Conservation (phyloP, 2,888 invertebrate species). For the Diaprepes abbreviatus region DNA sequence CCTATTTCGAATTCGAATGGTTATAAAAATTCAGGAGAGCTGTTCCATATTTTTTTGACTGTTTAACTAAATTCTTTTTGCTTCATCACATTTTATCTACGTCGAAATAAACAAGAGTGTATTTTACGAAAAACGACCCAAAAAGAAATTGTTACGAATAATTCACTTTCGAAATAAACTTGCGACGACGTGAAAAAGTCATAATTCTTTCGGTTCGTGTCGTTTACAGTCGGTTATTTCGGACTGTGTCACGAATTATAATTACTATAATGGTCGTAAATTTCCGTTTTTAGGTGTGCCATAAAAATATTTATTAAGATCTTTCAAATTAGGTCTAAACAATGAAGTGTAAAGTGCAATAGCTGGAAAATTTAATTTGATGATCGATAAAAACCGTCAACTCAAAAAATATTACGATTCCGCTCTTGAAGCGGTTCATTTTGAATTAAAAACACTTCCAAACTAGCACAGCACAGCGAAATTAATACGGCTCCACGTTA, state of each 20-base stretch:
- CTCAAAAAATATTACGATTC: too few species aligned
- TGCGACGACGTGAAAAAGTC: neutral
- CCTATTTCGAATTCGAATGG: too few species aligned
- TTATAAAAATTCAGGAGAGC: neutral
- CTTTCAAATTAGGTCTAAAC: too few species aligned
- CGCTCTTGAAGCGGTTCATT: too few species aligned
- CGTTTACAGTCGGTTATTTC: constrained; percentile 13
- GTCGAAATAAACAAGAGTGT: constrained; percentile 31
- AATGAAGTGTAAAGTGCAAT: too few species aligned
- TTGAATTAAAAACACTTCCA: too few species aligned
- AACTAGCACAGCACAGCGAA: too few species aligned
- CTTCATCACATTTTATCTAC: constrained; percentile 43
- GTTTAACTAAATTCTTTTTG: constrained; percentile 28
- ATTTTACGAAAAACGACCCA: neutral
- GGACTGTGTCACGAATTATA: constrained; percentile 1
- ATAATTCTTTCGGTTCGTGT: constrained; percentile 4
- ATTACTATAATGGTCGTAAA: neutral
- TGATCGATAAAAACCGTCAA: too few species aligned
- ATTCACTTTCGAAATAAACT: constrained; percentile 13
- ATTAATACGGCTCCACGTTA: too few species aligned
- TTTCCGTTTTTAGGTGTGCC: neutral
- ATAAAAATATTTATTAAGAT: too few species aligned
- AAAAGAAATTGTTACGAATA: constrained; percentile 1
- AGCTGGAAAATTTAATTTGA: too few species aligned
- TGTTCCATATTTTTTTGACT: neutral